Conservation (phyloP, 1,140 invertebrate species). For the Procambarus clarkii region DNA sequence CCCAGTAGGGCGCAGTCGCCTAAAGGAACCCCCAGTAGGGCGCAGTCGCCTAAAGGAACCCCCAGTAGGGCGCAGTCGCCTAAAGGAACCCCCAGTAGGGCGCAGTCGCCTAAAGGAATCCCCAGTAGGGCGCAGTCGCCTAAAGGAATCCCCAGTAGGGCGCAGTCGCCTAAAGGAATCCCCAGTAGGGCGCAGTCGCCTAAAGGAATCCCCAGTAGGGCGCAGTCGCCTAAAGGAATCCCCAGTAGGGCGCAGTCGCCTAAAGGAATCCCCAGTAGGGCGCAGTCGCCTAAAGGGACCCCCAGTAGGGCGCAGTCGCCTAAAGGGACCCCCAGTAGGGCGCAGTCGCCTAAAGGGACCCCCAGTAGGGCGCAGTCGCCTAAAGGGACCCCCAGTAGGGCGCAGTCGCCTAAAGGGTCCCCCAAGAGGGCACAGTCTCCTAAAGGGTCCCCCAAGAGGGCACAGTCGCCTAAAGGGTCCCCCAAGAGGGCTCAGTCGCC, state of each 20-base stretch:
- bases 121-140: too few species aligned
- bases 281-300: constrained; percentile 12
- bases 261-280: neutral
- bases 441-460: too few species aligned
- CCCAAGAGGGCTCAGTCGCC: neutral
- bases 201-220: too few species aligned
- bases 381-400: neutral
- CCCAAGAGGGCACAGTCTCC: neutral
- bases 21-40: neutral
- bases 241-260: too few species aligned
- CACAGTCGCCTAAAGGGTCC: neutral
- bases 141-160: too few species aligned
- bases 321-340: neutral
- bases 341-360: neutral
- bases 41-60: neutral
- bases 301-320: neutral
- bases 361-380: neutral
- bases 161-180: neutral
- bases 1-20: neutral
- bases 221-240: too few species aligned
- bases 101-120: too few species aligned
- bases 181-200: too few species aligned
- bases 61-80: constrained; percentile 3
- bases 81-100: neutral
- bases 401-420: neutral